These are phyloP conservation scores for Amphiprion ocellaris DNA, from an alignment of 2,113 vertebrate species.

Conservation along the genomic window DNA sequence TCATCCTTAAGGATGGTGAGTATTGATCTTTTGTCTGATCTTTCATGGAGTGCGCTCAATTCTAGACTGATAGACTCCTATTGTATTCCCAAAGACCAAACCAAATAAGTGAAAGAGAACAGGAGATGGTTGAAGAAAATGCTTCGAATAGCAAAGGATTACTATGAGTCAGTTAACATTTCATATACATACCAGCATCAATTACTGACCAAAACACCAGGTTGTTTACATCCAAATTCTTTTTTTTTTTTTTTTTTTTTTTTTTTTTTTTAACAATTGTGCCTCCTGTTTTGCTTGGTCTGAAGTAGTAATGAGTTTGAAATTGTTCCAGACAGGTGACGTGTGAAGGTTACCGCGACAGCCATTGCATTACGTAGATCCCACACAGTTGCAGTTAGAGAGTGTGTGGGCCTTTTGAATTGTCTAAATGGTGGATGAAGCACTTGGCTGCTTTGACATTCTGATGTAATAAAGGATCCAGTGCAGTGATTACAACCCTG, in stretches of 20 bases:
- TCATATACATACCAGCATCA: background rate
- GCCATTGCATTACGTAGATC: conserved; percentile 11
- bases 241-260: background rate
- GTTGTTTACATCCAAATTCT: background rate
- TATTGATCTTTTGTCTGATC: conserved; percentile 84
- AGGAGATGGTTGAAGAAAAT: conserved; percentile 54
- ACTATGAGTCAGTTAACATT: conserved; percentile 11
- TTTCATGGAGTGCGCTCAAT: conserved; percentile 76
- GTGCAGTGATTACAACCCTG: conserved; percentile 30
- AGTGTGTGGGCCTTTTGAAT: conserved; percentile 32
- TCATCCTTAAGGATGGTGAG: conserved; percentile 80
- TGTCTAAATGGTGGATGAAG: conserved; percentile 21
- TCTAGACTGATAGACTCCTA: conserved; percentile 72
- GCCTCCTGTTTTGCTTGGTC: background rate
- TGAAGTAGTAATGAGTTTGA: background rate
- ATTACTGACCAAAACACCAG: conserved; percentile 14
- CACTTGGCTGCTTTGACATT: conserved; percentile 45
- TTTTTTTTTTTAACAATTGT: background rate
- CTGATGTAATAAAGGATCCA: conserved; percentile 47
- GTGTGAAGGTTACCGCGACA: conserved; percentile 20
- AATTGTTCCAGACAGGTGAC: conserved; percentile 30
- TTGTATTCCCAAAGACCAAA: conserved; percentile 68
- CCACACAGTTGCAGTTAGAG: conserved; percentile 23
- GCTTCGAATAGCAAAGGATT: conserved; percentile 38
- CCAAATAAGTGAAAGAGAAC: conserved; percentile 51